A percentile compares a stretch with the other conserved stretches of the same genome.
Conservation (phyloP, 2,113 vertebrate species). For the Calypte anna region DNA sequence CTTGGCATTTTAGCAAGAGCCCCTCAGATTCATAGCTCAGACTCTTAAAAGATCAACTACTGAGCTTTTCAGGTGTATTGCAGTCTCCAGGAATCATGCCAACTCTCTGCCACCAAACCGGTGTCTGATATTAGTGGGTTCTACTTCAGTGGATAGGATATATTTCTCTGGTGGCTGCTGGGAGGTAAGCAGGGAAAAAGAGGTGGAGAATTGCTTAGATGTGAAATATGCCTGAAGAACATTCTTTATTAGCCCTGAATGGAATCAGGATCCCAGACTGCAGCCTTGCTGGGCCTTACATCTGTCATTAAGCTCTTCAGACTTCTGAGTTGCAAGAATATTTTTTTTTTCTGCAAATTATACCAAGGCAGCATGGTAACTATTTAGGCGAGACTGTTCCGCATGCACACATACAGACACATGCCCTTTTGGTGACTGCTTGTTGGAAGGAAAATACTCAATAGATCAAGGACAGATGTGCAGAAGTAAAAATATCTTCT, state of each 20-base stretch:
- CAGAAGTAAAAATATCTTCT: conserved; percentile 40
- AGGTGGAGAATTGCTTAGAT: background rate
- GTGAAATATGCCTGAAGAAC: background rate
- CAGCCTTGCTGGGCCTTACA: background rate
- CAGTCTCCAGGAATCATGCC: background rate
- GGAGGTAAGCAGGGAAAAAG: background rate
- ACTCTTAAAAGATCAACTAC: background rate
- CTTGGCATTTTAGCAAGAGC: background rate
- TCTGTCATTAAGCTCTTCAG: background rate
- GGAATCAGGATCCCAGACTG: background rate
- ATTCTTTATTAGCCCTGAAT: background rate
- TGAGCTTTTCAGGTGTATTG: background rate
- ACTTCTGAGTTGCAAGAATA: background rate
- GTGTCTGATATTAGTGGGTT: background rate
- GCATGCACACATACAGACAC: background rate
- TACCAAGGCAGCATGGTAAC: background rate
- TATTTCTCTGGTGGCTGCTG: background rate
- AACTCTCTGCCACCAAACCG: background rate
- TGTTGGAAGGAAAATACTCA: background rate
- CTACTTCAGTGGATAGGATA: background rate
- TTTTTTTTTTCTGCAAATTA: background rate
- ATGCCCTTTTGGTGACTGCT: background rate
- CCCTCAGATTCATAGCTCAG: background rate
- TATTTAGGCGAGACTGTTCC: background rate
- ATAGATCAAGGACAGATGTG: conserved; percentile 3